These are phyloP conservation scores for Argynnis bischoffii DNA, from an alignment of 2,888 invertebrate species.

Conservation along the genomic window DNA sequence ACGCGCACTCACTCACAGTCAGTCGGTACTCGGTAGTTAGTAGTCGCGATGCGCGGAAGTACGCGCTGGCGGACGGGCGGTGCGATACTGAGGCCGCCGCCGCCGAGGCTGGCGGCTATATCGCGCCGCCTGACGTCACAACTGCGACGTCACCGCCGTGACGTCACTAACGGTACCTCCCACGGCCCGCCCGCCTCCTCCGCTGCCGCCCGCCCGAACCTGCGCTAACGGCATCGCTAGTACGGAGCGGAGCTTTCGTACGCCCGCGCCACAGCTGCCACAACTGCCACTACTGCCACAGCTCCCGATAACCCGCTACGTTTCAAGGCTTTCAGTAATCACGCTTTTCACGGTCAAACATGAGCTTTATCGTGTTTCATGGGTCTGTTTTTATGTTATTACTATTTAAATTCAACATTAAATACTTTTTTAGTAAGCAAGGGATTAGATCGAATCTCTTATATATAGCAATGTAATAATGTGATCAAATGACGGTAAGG, in stretches of 20 bases:
- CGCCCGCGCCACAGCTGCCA: slow-evolving; percentile 56
- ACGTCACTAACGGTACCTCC: slow-evolving; percentile 83
- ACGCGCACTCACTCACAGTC: slow-evolving; percentile 79
- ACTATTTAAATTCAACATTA: not conserved
- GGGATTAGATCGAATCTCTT: too few species aligned
- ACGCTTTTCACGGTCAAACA: slow-evolving; percentile 38
- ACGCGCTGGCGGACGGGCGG: slow-evolving; percentile 75
- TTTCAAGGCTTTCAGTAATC: slow-evolving; percentile 33
- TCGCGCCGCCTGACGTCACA: slow-evolving; percentile 80
- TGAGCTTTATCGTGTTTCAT: slow-evolving; percentile 23
- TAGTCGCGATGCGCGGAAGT: slow-evolving; percentile 66
- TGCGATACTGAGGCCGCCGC: slow-evolving; percentile 83
- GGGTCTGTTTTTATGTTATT: slow-evolving; percentile 14
- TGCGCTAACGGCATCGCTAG: slow-evolving; percentile 81
- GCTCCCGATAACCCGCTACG: slow-evolving; percentile 43
- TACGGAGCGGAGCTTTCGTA: slow-evolving; percentile 74
- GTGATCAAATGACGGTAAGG: too few species aligned
- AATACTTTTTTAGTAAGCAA: too few species aligned
- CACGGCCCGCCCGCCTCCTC: slow-evolving; percentile 78
- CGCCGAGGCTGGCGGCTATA: slow-evolving; percentile 80
- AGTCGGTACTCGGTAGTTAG: slow-evolving; percentile 52
- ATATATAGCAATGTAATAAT: too few species aligned
- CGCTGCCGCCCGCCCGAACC: slow-evolving; percentile 79
- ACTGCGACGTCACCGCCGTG: slow-evolving; percentile 69
- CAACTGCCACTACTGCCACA: slow-evolving; percentile 38